A percentile compares a stretch with the other conserved stretches of the same genome.
phyloP scores from a whole-genome alignment of 2,888 invertebrate genomes.

The Drosophila putrida region DNA sequence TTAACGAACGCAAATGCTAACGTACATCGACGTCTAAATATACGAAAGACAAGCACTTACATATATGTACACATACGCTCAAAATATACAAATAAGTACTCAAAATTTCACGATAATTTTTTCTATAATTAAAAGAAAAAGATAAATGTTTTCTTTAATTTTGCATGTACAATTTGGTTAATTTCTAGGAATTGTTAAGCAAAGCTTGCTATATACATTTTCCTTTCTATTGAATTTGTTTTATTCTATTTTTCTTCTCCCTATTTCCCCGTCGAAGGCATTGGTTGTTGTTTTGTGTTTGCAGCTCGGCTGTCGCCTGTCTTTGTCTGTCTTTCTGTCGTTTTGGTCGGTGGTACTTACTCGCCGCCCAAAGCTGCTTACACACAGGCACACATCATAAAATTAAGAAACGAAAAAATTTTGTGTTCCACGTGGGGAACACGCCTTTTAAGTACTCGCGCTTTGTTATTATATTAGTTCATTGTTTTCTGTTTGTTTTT shows the following conservation, averaged over 20 bases:
- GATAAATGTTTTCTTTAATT: conserved; percentile 66
- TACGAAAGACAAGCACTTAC: conserved; percentile 61
- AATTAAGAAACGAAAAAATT: conserved; percentile 70
- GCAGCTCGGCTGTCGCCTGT: conserved; percentile 47
- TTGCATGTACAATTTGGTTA: conserved; percentile 66
- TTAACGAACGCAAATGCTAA: conserved; percentile 51
- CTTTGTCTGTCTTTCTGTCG: conserved; percentile 25
- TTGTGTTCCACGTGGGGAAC: conserved; percentile 72
- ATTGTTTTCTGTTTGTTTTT: conserved; percentile 51
- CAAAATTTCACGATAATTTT: conserved; percentile 78
- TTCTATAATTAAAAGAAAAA: conserved; percentile 72
- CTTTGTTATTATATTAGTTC: conserved; percentile 70
- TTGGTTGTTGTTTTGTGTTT: conserved; percentile 65
- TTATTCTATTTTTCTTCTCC: conserved; percentile 18
- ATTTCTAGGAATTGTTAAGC: conserved; percentile 51
- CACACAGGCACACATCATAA: conserved; percentile 69
- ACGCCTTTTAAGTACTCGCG: conserved; percentile 54
- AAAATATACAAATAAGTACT: conserved; percentile 68
- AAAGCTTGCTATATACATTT: conserved; percentile 55
- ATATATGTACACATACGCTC: conserved; percentile 60
- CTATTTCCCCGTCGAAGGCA: conserved; percentile 53
- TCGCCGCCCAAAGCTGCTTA: conserved; percentile 59
- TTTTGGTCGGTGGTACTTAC: conserved; percentile 45
- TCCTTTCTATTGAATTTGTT: conserved; percentile 17
- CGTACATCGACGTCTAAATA: conserved; percentile 60